Evolutionary conservation across 2,888 invertebrate genomes (phyloP).

Genomic region (Synergus itoensis): DNA sequence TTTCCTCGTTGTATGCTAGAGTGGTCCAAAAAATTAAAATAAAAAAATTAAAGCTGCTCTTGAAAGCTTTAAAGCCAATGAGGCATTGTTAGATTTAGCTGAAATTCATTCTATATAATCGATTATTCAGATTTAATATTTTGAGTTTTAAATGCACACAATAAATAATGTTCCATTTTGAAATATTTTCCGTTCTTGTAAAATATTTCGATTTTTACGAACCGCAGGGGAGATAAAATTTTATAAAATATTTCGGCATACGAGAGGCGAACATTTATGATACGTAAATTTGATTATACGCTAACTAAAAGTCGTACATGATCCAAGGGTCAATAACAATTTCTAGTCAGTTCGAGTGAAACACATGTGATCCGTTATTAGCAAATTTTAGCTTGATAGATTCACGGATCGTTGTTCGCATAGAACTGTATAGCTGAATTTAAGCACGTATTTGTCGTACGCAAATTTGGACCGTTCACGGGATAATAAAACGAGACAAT

Average conservation of each 20-base stretch:
- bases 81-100: too few species aligned
- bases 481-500: neutral
- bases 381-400: neutral
- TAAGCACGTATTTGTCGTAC: neutral
- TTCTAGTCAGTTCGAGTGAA: neutral
- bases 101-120: too few species aligned
- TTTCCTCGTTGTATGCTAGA: too few species aligned
- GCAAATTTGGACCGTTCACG: neutral
- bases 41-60: too few species aligned
- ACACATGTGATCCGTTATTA: neutral
- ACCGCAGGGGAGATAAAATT: neutral
- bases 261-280: neutral
- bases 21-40: too few species aligned
- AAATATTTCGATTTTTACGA: too few species aligned
- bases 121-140: too few species aligned
- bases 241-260: neutral
- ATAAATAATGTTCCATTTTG: neutral
- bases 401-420: neutral
- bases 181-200: neutral
- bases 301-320: neutral
- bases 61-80: too few species aligned
- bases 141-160: too few species aligned
- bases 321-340: neutral
- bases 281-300: neutral
- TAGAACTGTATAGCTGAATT: neutral